Evolutionary conservation across 2,113 vertebrate species (phyloP).

Genomic region (Pteropus alecto): DNA sequence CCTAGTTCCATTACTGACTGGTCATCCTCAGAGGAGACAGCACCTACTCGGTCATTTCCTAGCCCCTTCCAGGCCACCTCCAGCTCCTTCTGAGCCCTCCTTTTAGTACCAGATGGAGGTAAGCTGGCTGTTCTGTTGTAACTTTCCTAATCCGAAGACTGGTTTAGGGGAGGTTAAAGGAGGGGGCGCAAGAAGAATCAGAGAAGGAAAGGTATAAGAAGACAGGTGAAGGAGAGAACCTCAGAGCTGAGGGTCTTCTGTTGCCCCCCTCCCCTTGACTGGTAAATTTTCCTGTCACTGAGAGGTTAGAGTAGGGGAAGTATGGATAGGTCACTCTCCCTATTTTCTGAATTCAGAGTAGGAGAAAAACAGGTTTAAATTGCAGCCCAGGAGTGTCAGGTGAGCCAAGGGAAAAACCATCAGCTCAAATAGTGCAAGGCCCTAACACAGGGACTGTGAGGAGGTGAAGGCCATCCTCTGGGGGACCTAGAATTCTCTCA

Average conservation of each 20-base stretch:
- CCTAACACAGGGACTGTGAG: background rate
- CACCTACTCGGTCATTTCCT: background rate
- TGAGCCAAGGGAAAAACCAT: background rate
- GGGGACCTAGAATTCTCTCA: background rate
- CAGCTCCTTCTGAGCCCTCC: background rate
- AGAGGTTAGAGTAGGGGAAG: background rate
- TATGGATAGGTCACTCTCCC: background rate
- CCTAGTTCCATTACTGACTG: background rate
- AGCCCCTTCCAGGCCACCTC: background rate
- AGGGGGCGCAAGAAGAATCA: background rate
- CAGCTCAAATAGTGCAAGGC: background rate
- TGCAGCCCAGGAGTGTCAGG: background rate
- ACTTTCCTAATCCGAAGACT: background rate
- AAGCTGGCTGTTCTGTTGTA: background rate
- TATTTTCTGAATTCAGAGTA: constrained; percentile 39
- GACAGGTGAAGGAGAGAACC: background rate
- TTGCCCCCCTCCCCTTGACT: background rate
- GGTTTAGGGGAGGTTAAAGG: background rate
- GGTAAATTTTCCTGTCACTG: background rate
- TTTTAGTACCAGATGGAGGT: background rate
- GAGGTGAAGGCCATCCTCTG: background rate
- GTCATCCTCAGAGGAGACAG: background rate
- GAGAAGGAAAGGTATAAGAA: background rate
- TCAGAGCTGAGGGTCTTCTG: background rate
- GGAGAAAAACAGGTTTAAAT: constrained; percentile 13